A percentile compares a stretch with the other conserved stretches of the same genome.
Conservation (phyloP, 2,113 vertebrate genomes). For the Saccopteryx leptura region DNA sequence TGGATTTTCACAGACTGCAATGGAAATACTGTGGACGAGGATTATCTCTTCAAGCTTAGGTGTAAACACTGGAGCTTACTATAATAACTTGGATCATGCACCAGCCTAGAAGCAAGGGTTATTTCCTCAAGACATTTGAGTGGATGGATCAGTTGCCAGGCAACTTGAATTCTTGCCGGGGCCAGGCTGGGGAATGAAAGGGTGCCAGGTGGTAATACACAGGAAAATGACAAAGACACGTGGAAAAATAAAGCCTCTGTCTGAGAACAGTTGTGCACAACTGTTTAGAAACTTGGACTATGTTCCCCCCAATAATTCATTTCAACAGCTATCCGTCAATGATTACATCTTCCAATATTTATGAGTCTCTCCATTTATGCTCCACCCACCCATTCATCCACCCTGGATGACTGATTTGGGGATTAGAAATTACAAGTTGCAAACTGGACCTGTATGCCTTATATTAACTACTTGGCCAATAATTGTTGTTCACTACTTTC, state of each 20-base stretch:
- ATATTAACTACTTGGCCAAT: neutral
- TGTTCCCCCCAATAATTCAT: slow-evolving; percentile 18
- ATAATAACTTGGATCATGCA: slow-evolving; percentile 55
- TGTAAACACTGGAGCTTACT: slow-evolving; percentile 64
- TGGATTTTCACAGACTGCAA: slow-evolving; percentile 21
- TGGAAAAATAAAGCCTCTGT: slow-evolving; percentile 64
- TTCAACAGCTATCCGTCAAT: neutral
- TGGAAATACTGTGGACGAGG: slow-evolving; percentile 37
- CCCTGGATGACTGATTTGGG: neutral
- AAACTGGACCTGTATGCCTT: neutral
- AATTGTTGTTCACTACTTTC: neutral
- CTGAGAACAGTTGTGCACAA: neutral
- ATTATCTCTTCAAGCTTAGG: slow-evolving; percentile 66
- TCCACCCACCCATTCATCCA: neutral
- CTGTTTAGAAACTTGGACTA: neutral
- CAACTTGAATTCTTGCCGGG: slow-evolving; percentile 67
- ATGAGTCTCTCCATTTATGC: neutral
- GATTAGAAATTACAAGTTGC: neutral
- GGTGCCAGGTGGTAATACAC: slow-evolving; percentile 52
- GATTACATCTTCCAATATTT: neutral
- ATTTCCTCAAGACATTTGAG: slow-evolving; percentile 65
- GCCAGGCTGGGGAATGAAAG: slow-evolving; percentile 61
- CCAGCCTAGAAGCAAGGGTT: slow-evolving; percentile 48
- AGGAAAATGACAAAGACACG: slow-evolving; percentile 70
- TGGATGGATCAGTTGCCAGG: slow-evolving; percentile 75